These are phyloP conservation scores for Hystrix brachyura DNA, from an alignment of 2,113 vertebrate species.

Conservation along the genomic window DNA sequence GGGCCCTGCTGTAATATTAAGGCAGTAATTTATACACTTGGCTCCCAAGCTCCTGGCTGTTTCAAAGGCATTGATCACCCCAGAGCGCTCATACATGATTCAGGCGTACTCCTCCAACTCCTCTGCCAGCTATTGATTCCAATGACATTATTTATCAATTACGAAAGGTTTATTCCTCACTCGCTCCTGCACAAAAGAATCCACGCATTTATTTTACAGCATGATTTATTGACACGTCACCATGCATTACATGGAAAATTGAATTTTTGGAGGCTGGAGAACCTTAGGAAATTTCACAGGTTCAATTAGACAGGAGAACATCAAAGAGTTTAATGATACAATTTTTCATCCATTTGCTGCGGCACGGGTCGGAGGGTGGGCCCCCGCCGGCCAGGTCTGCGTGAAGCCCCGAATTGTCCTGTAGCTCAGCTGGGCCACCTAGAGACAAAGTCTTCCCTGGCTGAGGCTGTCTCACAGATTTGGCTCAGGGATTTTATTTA, in stretches of 20 bases:
- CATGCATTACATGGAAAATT: constrained; percentile 86
- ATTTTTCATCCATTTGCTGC: constrained; percentile 79
- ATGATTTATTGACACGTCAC: constrained; percentile 88
- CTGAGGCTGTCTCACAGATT: background rate
- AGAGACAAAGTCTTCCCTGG: background rate
- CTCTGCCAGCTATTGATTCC: constrained; percentile 89
- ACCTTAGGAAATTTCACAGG: constrained; percentile 84
- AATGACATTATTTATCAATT: constrained; percentile 91
- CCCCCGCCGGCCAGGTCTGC: background rate
- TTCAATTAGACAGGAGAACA: constrained; percentile 84
- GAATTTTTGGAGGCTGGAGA: constrained; percentile 82
- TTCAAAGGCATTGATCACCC: constrained; percentile 86
- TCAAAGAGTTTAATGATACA: constrained; percentile 74
- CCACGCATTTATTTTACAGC: constrained; percentile 87
- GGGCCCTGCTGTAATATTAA: constrained; percentile 74
- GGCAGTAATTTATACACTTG: constrained; percentile 86
- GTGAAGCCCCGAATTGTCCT: background rate
- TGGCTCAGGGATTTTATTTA: constrained; percentile 58
- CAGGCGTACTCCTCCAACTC: constrained; percentile 81
- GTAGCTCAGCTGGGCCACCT: background rate
- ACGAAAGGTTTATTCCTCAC: constrained; percentile 88
- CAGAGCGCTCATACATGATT: constrained; percentile 84
- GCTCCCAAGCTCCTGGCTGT: constrained; percentile 76
- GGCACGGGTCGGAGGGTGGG: background rate
- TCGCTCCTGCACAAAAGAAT: constrained; percentile 84